Conservation (phyloP, 2,888 invertebrate genomes). For the Lycocerus yunnanus region DNA sequence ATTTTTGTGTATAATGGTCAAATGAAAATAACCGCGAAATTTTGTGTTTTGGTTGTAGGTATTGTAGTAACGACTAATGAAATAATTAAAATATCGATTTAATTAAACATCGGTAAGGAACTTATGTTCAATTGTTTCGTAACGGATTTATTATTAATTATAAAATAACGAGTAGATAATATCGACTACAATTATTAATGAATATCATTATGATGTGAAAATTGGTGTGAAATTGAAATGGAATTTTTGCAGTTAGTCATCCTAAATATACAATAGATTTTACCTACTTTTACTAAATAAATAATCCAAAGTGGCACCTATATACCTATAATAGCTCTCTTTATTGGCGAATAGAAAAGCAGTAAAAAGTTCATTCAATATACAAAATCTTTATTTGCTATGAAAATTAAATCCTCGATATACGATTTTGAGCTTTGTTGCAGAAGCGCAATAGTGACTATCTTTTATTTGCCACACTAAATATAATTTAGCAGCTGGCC, state of each 20-base stretch:
- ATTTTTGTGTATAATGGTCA: background rate
- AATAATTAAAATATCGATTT: background rate
- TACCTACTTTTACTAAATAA: conserved; percentile 32
- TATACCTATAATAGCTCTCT: conserved; percentile 18
- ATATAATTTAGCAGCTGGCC: conserved; percentile 55
- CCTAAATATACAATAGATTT: conserved; percentile 25
- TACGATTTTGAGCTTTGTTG: conserved; percentile 41
- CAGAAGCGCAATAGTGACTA: conserved; percentile 19
- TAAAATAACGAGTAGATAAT: background rate
- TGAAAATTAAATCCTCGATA: conserved; percentile 38
- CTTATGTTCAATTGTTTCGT: background rate
- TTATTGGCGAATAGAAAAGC: conserved; percentile 45
- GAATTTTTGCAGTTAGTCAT: background rate
- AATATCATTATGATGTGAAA: background rate
- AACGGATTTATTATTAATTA: background rate
- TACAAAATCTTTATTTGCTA: conserved; percentile 41
- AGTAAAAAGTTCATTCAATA: conserved; percentile 51
- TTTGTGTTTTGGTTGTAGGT: background rate
- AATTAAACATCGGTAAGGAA: background rate
- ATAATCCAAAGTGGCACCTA: conserved; percentile 25
- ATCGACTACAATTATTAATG: background rate
- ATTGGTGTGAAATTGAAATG: background rate
- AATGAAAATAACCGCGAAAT: background rate
- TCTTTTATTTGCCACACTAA: conserved; percentile 44
- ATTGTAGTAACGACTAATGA: background rate